Conservation (phyloP, 2,888 invertebrate species). For the Rhogogaster chlorosoma region DNA sequence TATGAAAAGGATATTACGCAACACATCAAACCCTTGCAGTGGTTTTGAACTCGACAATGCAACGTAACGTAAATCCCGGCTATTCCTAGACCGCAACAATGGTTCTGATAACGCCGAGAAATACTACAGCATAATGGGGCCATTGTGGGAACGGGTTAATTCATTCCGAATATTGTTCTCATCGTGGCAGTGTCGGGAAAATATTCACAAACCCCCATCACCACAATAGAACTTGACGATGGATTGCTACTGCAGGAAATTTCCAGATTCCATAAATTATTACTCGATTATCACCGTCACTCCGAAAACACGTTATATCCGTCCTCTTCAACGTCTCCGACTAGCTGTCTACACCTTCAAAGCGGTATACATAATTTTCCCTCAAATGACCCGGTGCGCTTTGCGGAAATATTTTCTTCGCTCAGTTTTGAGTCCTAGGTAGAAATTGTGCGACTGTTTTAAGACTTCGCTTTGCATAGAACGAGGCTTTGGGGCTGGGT, state of each 20-base stretch:
- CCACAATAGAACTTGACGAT: constrained; percentile 32
- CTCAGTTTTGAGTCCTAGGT: no score
- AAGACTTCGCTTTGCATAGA: no score
- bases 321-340: no score
- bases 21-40: constrained; percentile 20
- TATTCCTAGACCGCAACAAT: constrained; percentile 41
- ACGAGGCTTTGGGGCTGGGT: no score
- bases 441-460: no score
- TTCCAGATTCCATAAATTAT: constrained; percentile 35
- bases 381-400: no score
- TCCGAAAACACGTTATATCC: not conserved
- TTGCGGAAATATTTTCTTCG: no score
- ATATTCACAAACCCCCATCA: constrained; percentile 38
- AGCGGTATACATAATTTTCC: no score
- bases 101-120: constrained; percentile 33
- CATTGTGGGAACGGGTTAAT: constrained; percentile 41
- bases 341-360: no score
- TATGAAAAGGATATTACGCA: not conserved
- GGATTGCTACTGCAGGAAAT: constrained; percentile 26
- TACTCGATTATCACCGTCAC: constrained; percentile 42
- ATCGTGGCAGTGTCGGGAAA: constrained; percentile 26
- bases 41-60: constrained; percentile 28
- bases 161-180: constrained; percentile 48
- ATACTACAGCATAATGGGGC: constrained; percentile 41
- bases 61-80: constrained; percentile 38